Evolutionary conservation across 2,113 vertebrate species (phyloP), one percentile per base, ranked within the genome.

Genomic region (Oncorhynchus gorbuscha): DNA sequence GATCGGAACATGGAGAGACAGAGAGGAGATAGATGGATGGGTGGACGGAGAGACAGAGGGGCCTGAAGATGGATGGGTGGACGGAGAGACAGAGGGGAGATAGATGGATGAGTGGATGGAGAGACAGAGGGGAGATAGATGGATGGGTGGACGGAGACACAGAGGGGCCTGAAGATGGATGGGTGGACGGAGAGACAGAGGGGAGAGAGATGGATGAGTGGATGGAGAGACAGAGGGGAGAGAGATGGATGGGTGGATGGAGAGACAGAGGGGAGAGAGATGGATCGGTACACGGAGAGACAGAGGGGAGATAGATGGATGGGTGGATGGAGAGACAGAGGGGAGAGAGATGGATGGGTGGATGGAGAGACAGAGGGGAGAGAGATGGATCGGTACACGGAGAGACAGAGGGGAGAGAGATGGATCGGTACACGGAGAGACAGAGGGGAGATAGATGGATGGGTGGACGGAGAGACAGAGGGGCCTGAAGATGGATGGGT

Each of bases 41-140:
- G 55, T 58, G 4, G 4, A 58, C 0, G 4, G 3, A 20, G 55
- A 5, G 55, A 20, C 39, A 45, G 39, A 45, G 55, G 16, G 55
- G 3, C n/a, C n/a, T n/a, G n/a, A 20, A 58, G 51, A 20, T 58
- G 55, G 16, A 20, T 14, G 16, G 0, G 55, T 58, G 55, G 55
- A 58, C 0, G 16, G 3, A 6, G 55, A 5, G 4, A 20, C 39
- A 11, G 39, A 45, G 55, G 4, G 55, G 13, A 6, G 55, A 58
- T 1, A 20, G 55, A 20, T 58, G 55, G 16, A 20, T 14, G n/a
- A n/a, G n/a, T 0, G 0, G 55, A 20, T 0, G 4, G 3, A 20
- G 55, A 5, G 55, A 20, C 39, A 45, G 39, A 45, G 55, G 16
- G 51, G 12, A 5, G 51, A 58, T 1, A 58, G 51, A 20, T 58